A percentile compares a stretch with the other conserved stretches of the same genome.
phyloP scores from a whole-genome alignment of 1,140 invertebrate genomes.

The Onthophagus taurus region DNA sequence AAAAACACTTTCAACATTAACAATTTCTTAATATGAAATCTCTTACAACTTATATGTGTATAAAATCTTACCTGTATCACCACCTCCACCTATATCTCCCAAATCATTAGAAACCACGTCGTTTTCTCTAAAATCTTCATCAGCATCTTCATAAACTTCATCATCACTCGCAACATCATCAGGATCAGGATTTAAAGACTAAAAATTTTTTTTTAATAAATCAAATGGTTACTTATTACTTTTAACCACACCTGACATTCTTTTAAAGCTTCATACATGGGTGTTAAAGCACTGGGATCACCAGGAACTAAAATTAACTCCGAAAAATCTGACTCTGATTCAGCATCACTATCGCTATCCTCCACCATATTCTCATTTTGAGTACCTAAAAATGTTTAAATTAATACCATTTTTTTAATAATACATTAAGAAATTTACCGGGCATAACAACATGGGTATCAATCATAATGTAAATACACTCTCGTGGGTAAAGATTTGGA shows the following conservation, averaged over 20 bases:
- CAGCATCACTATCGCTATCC: conserved; percentile 34
- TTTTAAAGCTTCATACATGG: conserved; percentile 59
- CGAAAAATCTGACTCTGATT: conserved; percentile 42
- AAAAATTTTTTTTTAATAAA: conserved; percentile 5
- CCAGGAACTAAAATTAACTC: conserved; percentile 62
- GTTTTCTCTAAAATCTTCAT: conserved; percentile 27
- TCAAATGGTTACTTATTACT: neutral
- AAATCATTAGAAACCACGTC: conserved; percentile 20
- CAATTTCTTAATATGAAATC: neutral
- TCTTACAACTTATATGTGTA: neutral
- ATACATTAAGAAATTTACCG: conserved; percentile 34
- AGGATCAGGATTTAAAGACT: conserved; percentile 35
- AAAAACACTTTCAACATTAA: neutral
- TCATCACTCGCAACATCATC: conserved; percentile 31
- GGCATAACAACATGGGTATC: conserved; percentile 50
- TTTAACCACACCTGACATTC: conserved; percentile 62
- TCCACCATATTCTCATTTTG: conserved; percentile 3
- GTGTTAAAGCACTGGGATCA: conserved; percentile 45
- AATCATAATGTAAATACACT: conserved; percentile 63
- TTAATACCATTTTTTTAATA: conserved; percentile 5
- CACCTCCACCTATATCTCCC: conserved; percentile 23
- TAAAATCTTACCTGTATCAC: conserved; percentile 27
- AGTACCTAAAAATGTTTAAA: neutral
- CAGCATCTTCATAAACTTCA: conserved; percentile 31
- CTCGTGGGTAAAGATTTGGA: conserved; percentile 48